Evolutionary conservation across 2,888 invertebrate species (phyloP), one percentile per base, ranked within the genome.

Genomic region (Drosophila tanythrix): DNA sequence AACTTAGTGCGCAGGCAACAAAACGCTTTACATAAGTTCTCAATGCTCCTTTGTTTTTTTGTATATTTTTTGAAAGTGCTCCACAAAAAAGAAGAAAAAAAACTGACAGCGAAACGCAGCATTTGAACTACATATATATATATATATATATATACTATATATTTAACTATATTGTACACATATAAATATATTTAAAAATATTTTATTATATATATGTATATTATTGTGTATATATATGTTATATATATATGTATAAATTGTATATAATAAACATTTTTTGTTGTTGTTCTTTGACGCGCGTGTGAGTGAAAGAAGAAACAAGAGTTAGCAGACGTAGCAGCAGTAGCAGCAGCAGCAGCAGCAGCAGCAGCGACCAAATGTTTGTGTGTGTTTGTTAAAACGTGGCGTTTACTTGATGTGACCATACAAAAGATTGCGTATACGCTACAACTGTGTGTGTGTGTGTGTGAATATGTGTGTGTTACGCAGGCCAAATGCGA

Each of bases 371-470:
- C 15, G 46, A n/a, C 46, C 31, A 43, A 48, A 56, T 64, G 74
- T 46, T 55, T 76, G 62, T 68, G 63, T 69, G 68, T 71, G 68
- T 67, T 60, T 61, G 76, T 35, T 66, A 82, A 89, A 90, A 83
- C 83, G 83, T 88, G 90, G 88, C 88, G 86, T 90, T 82, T 85
- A 88, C 80, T 88, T 82, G 60, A 82, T 90, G 76, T 74, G 80
- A 48, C 43, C 71, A 74, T 38, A 70, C 46, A 62, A 69, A 72
- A 59, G 80, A 88, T 84, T 90, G 89, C 90, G 90, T 88, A 88
- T 90, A 89, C 90, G 90, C 78, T 70, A 74, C 46, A 67, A 0
- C 46, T 31, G 35, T 52, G 36, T 65, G 51, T 51, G 40, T 74
- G 64, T 65, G 70, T 80, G 83, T 82, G 36, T 56, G 38, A 59